Percentiles rank a stretch among this genome's conserved stretches.
These are phyloP conservation scores for Wiebesia pumilae DNA, from an alignment of 1,140 invertebrate species.

Conservation along the genomic window DNA sequence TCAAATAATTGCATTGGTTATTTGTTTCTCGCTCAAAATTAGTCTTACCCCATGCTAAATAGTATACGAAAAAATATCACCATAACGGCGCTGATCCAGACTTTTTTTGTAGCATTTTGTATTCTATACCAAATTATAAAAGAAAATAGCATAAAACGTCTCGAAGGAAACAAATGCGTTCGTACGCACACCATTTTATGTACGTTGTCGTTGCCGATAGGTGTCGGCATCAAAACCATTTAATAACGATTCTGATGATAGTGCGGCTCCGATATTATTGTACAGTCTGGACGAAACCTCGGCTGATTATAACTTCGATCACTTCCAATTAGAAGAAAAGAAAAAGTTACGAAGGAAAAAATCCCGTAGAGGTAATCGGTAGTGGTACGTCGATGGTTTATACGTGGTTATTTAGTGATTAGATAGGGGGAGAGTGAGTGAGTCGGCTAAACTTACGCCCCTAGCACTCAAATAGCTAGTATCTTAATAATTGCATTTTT, in stretches of 20 bases:
- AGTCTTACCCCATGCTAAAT: too few relatives aligned
- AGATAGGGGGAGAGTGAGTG: not conserved
- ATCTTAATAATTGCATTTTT: not conserved
- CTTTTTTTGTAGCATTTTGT: too few relatives aligned
- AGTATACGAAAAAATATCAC: too few relatives aligned
- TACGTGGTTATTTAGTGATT: not conserved
- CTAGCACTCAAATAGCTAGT: not conserved
- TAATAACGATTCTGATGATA: constrained; percentile 1
- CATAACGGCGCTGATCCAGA: too few relatives aligned
- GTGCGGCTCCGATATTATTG: not conserved
- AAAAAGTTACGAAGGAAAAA: not conserved
- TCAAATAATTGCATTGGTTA: too few relatives aligned
- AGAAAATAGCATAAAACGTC: too few relatives aligned
- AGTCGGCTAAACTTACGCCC: not conserved
- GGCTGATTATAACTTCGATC: not conserved
- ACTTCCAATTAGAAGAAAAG: not conserved
- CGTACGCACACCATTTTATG: too few relatives aligned
- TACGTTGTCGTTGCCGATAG: not conserved
- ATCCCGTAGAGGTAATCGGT: not conserved
- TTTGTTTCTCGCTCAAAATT: too few relatives aligned
- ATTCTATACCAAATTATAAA: too few relatives aligned
- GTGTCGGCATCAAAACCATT: too few relatives aligned
- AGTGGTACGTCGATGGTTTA: not conserved
- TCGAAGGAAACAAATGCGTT: too few relatives aligned
- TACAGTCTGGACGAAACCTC: not conserved